Evolutionary conservation across 2,888 invertebrate species (phyloP), one percentile per base, ranked within the genome.

Genomic region (Balanococcus diminutus): DNA sequence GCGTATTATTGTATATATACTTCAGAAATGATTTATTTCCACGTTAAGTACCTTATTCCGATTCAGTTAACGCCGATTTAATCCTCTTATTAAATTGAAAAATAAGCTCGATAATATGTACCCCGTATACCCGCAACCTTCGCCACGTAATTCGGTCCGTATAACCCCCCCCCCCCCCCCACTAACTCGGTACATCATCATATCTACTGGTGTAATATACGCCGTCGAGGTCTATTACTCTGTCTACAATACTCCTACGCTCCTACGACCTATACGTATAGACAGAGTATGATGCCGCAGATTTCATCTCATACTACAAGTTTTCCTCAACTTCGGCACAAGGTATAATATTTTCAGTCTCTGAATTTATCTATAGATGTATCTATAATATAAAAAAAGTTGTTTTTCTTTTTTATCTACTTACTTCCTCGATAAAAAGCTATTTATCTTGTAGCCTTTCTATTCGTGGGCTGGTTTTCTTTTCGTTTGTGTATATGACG

Each of bases 1-100:
- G 32, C 8, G 75, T 75, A 32, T n/a, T 25, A 25, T 25, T 31
- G 32, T n/a, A 25, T 32, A 75, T 32, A 75, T 75, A 83, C 83
- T 83, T 83, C 56, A 61, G 83, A 83, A 83, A 83, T 32, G 83
- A 61, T 83, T 75, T 83, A 83, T 83, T 83, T 83, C 83, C 67
- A 36, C 82, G 79, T 86, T 84, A 86, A 86, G 86, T 79, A 56
- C 79, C 75, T 86, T 79, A 86, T 86, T 86, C 86, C 81, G 81
- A 79, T 79, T 79, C 86, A 81, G 79, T 81, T 79, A 86, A 28
- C 79, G 79, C 51, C 46, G 56, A 86, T 81, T 79, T 86, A 86
- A 86, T 86, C 86, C 86, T 39, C 86, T 86, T 86, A 83, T 83
- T 56, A 86, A 86, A 86, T 86, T 86, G 86, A 86, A 86, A 86